phyloP scores from a whole-genome alignment of 2,888 invertebrate genomes.

The Gymnoscelis rufifasciata region DNA sequence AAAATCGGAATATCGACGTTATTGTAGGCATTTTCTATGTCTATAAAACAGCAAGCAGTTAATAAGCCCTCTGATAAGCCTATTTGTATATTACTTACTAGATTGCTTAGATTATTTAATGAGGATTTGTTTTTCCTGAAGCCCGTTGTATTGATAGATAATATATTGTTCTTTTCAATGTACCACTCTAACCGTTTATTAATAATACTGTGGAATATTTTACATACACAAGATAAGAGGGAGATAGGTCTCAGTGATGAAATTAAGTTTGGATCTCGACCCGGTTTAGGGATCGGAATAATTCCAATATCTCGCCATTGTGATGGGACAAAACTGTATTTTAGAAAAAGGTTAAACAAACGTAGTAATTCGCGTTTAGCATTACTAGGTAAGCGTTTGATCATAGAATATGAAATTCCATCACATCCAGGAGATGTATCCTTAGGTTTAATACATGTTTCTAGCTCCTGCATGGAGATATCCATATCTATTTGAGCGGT shows the following conservation, averaged over 20 bases:
- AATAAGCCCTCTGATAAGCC: not conserved
- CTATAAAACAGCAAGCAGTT: not conserved
- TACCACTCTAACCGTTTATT: not conserved
- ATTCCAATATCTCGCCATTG: conserved; percentile 6
- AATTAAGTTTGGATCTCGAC: not conserved
- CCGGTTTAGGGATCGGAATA: not conserved
- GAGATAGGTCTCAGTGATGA: not conserved
- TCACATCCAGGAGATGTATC: conserved; percentile 18
- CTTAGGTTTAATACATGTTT: conserved; percentile 11
- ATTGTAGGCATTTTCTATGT: conserved; percentile 1
- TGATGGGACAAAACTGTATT: not conserved
- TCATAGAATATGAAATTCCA: conserved; percentile 16
- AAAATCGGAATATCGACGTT: conserved; percentile 1
- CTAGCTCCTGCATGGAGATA: conserved; percentile 13
- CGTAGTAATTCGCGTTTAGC: not conserved
- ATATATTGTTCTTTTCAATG: not conserved
- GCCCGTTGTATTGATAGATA: not conserved
- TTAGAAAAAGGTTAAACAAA: not conserved
- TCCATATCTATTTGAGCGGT: not conserved
- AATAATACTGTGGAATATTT: not conserved
- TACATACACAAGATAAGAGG: not conserved
- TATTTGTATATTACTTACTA: conserved; percentile 1
- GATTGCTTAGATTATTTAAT: not conserved
- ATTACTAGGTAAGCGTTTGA: not conserved
- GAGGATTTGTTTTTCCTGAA: conserved; percentile 1